Evolutionary conservation across 2,888 invertebrate genomes (phyloP).

Genomic region (Chesias legatella): DNA sequence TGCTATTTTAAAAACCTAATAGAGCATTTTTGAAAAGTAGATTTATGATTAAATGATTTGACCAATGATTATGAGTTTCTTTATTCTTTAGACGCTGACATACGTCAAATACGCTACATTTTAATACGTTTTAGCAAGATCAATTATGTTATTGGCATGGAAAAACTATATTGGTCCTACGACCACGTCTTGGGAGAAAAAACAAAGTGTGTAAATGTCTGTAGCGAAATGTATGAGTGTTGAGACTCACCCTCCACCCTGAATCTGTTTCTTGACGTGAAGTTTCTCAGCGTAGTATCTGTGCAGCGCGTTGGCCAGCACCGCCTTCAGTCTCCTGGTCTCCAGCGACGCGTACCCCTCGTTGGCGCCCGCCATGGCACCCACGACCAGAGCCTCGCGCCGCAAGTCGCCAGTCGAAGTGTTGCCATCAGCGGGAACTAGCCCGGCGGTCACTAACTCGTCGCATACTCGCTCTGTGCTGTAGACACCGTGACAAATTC

Average conservation of each 20-base stretch:
- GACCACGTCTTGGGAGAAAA: too few species aligned
- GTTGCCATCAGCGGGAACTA: slow-evolving; percentile 62
- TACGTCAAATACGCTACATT: too few species aligned
- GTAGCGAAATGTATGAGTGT: not conserved
- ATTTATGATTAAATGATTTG: too few species aligned
- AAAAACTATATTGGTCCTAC: too few species aligned
- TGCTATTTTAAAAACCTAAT: too few species aligned
- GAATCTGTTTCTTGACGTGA: slow-evolving; percentile 96
- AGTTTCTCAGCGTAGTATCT: slow-evolving; percentile 95
- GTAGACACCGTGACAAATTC: too few species aligned
- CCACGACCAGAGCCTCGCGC: slow-evolving; percentile 64
- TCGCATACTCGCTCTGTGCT: slow-evolving; percentile 72
- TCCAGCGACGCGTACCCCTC: slow-evolving; percentile 89
- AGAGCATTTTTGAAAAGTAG: too few species aligned
- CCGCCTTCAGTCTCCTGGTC: slow-evolving; percentile 87
- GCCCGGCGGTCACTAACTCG: slow-evolving; percentile 59
- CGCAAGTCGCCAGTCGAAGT: slow-evolving; percentile 61
- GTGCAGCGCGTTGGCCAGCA: slow-evolving; percentile 86
- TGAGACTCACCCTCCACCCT: slow-evolving; percentile 86
- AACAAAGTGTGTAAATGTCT: too few species aligned
- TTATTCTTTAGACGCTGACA: too few species aligned
- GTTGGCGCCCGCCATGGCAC: slow-evolving; percentile 65
- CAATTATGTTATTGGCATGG: too few species aligned
- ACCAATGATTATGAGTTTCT: too few species aligned
- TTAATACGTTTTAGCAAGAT: too few species aligned